Evolutionary conservation across 2,797 vertebrate genomes (phyloP), one percentile per base, ranked within the genome.

Genomic region (Poecile montanus): DNA sequence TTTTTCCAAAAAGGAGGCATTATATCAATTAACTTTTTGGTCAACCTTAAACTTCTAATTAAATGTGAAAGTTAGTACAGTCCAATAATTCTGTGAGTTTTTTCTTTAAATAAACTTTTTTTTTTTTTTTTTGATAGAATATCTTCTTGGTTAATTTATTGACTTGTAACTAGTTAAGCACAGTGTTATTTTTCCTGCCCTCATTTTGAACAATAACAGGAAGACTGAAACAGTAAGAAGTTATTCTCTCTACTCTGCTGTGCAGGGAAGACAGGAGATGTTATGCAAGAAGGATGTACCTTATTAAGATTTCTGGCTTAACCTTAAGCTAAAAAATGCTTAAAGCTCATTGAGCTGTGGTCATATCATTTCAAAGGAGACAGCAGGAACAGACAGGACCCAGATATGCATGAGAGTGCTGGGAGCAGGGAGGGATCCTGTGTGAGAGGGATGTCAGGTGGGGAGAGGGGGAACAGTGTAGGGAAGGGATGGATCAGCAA

Each of bases 401-500:
- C 62, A 81, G 71, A 53, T 75, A 62, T 2, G 25, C 30, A 34
- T 2, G 27, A 68, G 75, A 94, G 38, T 34, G 86, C 70, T 36
- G 57, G 86, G 50, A 82, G 26, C 45, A 87, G 71, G 83, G 85
- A 74, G 42, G 20, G 72, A 61, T 77, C 38, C 42, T 29, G 27
- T 82, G 80, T 54, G 88, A 92, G 77, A 40, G n/a, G 50, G 83
- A 53, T 74, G 21, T 7, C 54, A 85, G 87, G 68, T 78, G 57
- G 19, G 34, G 32, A 85, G 51, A 40, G 60, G 77, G 54, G 73
- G 62, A 86, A 20, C 9, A 42, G 44, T 47, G 45, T 9, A 50
- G 73, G 42, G 63, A 74, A 91, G 74, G 65, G 81, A 68, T 67
- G 85, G 85, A 93, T 68, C 85, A 76, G 84, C 78, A 73, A 53